Base-by-base conservation (phyloP, 2,797 vertebrate genomes). In the Enteromius afrohamiltoni region DNA sequence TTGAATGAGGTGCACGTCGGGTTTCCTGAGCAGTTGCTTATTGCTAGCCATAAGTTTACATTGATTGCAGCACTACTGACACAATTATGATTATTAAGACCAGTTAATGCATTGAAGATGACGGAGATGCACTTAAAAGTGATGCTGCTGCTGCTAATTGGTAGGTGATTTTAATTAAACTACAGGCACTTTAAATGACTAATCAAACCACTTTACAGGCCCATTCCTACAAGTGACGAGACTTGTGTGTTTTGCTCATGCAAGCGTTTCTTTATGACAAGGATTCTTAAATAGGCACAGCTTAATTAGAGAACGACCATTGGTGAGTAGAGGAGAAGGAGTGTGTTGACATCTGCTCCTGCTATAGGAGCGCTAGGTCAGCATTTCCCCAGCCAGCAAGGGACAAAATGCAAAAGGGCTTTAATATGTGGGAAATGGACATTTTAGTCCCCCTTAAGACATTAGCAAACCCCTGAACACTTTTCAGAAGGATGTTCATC, bases 111-210 rank as follows among this genome's bases (percentile, higher is more conserved):
- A 92, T 71, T 81, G 71, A 87, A 85, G 89, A 90, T 89, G 91
- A 91, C 92, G 91, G 88, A 91, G 91, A 91, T 90, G 88, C 92
- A 87, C 89, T 92, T 91, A 92, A 91, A 93, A 92, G 88, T 89
- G 91, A 88, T 92, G 89, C 87, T 87, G 16, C 77, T 42, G 81
- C 85, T 91, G 74, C 90, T 94, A 93, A 95, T 93, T 93, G 91
- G 90, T 86, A 88, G 90, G 92, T 92, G 92, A 91, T 91, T 94
- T 94, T 94, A 95, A 95, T 95, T 94, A 94, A 93, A 93, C 88
- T 87, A 89, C 89, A 88, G 88, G 83, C 90, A 91, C 90, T 93
- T 92, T 89, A 90, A 93, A 88, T 93, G 90, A 92, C 90, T 90
- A 92, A 92, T 93, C 89, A 79, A 89, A 79, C 77, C 85, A 86